Evolutionary conservation across 2,113 vertebrate species (phyloP), one percentile per base, ranked within the genome.

Genomic region (Puffinus mauretanicus): DNA sequence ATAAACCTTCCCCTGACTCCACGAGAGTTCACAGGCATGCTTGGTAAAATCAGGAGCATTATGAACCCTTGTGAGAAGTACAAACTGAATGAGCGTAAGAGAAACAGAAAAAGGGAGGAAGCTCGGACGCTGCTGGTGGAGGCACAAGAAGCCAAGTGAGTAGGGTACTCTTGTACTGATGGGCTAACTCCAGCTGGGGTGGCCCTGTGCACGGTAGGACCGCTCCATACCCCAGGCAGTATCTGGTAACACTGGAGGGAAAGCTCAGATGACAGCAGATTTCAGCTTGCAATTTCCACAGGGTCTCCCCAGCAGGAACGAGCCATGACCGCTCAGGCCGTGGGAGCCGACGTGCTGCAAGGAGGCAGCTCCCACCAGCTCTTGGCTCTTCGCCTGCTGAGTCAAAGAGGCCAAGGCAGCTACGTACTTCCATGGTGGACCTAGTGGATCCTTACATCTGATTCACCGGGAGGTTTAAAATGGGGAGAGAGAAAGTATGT

Each of bases 61-160:
- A 55, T 96, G 40, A 94, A 82, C 19, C 97, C 97, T 34, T 93
- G 96, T 90, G 96, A 98, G 57, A 91, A 96, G 52, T 47, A 96
- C 84, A 78, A 95, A 34, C 73, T 96, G 51, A 95, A 98, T 21
- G 57, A 97, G 49, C 93, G 93, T 16, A 86, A 85, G 16, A 89
- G 98, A 92, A 93, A 97, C 36, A 88, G 97, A 11, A 94, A 97
- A 40, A 40, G 69, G 60, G 87, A 96, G 42, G 92, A 80, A 18
- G 95, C 93, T 27, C 82, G n/a, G n/a, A 95, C 86, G 4, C 97
- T 99, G 86, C 94, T 98, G 81, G 29, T 94, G 82, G 83, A 96
- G 79, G 98, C 98, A 60, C 62, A 90, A 90, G 93, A 94, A 57
- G 94, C 98, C 3, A 57, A 97, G 99, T 99, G 91, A 98, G 98